Base-by-base conservation (phyloP, 23 tunicate species). In the Halocynthia roretzi region DNA sequence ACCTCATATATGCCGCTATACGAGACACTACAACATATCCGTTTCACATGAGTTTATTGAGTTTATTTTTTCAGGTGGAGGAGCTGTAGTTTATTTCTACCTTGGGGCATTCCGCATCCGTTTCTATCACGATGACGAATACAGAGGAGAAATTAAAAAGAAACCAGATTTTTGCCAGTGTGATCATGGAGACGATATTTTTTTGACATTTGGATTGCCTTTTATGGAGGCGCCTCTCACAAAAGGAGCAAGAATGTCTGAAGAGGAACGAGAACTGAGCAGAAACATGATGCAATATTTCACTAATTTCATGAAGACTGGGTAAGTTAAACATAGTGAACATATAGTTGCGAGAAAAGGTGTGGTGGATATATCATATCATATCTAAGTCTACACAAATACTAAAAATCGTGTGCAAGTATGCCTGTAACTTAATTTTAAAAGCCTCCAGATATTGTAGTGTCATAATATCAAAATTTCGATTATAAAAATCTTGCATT, bases 301-400 rank as follows among this genome's bases (percentile, higher is more conserved):
- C 19, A 75, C 79, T 8, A 75, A 75, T 51, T 75, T 75, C 66
- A 65, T 65, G 10, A 75, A 75, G 31, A 54, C 48, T 54, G 79
- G 79, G 79, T 70, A 51, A 23, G 71, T 11, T 17, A 12, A 19
- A 18, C 14, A 31, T 31, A 4, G 44, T 31, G 44, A 0, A 1
- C 44, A 31, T 31, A 31, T 31, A 31, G 44, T 31, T 31, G 44
- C 44, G 44, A 31, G 44, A 31, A 31, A 4, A 31, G 44, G 44
- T 31, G n/a, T n/a, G 44, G 4, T 31, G 44, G 44, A 31, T 31
- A n/a, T n/a, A n/a, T n/a, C n/a, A n/a, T n/a, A n/a, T n/a, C n/a
- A n/a, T n/a, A n/a, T n/a, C n/a, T n/a, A n/a, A n/a, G n/a, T n/a
- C n/a, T n/a, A n/a, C n/a, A n/a, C n/a, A n/a, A n/a, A n/a, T n/a